Conservation (phyloP, 2,797 vertebrate genomes). For the Cephalopachus bancanus region DNA sequence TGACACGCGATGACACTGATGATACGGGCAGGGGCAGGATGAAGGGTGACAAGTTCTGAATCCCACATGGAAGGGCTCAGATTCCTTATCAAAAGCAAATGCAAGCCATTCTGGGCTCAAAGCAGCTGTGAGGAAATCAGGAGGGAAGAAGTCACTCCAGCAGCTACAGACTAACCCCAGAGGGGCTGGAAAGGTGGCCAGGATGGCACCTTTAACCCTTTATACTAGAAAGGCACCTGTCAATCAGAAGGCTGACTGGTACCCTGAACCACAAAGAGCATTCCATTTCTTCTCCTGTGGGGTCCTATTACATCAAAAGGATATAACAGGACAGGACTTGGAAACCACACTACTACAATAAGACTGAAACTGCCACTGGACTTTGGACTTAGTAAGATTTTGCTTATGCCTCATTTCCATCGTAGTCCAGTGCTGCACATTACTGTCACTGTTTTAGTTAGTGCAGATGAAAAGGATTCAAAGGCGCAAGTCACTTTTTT, state of each 20-base stretch:
- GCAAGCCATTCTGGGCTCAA: not conserved
- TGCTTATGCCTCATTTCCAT: not conserved
- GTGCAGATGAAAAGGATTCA: not conserved
- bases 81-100: not conserved
- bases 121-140: not conserved
- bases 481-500: not conserved
- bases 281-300: not conserved
- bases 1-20: no score
- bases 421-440: not conserved
- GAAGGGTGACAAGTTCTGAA: not conserved
- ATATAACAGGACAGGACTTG: no score
- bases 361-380: not conserved
- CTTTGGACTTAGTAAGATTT: not conserved
- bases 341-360: not conserved
- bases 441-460: not conserved
- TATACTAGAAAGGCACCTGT: not conserved
- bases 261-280: not conserved
- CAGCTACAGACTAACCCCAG: not conserved
- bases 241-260: not conserved
- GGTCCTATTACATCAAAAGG: not conserved
- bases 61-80: not conserved
- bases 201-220: not conserved
- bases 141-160: not conserved
- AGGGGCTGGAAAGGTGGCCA: not conserved
- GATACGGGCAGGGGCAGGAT: rapidly evolving